Evolutionary conservation across 2,888 invertebrate genomes (phyloP).

Genomic region (Ligdia adustata): DNA sequence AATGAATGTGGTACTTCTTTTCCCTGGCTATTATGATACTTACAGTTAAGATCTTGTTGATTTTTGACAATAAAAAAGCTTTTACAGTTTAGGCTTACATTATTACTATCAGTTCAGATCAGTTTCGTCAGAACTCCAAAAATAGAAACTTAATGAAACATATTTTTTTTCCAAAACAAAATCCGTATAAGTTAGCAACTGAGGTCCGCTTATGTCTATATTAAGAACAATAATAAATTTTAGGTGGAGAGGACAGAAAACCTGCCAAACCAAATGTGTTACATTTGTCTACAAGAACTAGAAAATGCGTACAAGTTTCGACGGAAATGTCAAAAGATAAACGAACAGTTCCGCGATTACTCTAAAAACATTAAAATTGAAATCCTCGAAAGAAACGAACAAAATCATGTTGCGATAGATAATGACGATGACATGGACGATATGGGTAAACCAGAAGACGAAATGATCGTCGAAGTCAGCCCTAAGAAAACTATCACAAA

Average conservation of each 20-base stretch:
- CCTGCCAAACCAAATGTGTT: slow-evolving; percentile 69
- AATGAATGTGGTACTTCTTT: no score
- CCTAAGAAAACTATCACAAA: not conserved
- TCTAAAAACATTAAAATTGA: slow-evolving; percentile 48
- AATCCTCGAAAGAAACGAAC: slow-evolving; percentile 14
- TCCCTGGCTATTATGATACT: no score
- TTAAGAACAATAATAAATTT: no score
- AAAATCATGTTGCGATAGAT: slow-evolving; percentile 19
- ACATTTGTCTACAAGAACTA: slow-evolving; percentile 65
- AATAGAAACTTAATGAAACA: no score
- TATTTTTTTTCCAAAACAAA: no score
- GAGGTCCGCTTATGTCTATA: no score
- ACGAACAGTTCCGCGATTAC: slow-evolving; percentile 55
- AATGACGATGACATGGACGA: slow-evolving; percentile 36
- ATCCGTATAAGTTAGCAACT: no score
- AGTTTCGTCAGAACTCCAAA: no score
- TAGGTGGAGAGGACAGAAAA: slow-evolving; percentile 70
- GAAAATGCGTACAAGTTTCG: slow-evolving; percentile 76
- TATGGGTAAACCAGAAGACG: slow-evolving; percentile 18
- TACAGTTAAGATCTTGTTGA: no score
- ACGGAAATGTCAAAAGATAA: slow-evolving; percentile 70
- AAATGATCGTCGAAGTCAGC: not conserved
- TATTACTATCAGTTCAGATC: no score
- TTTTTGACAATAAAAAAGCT: no score
- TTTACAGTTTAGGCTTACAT: no score